Evolutionary conservation across 1,140 invertebrate genomes (phyloP).

Genomic region (Drosophila sproati): DNA sequence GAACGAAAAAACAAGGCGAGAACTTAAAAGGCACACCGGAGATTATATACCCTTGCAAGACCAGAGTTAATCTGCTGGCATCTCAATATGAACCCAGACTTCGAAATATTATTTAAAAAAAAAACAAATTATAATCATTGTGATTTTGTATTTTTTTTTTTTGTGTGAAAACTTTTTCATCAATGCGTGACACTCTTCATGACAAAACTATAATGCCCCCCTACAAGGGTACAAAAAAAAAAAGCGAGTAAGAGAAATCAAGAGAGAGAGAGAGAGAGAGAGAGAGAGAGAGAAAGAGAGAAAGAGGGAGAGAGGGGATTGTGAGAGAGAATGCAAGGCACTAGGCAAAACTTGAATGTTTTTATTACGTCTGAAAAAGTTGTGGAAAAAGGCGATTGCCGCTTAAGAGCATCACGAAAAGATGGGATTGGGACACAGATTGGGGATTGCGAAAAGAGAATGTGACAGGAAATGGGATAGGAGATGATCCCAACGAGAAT

Average conservation of each 20-base stretch:
- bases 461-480: not conserved
- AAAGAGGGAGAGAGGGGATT: not conserved
- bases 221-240: too few species aligned
- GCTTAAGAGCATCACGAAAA: conserved; percentile 67
- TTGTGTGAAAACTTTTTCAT: too few species aligned
- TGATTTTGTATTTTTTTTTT: not conserved
- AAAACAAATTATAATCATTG: conserved; percentile 16
- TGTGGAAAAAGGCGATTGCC: conserved; percentile 79
- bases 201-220: too few species aligned
- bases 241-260: not conserved
- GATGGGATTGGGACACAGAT: conserved; percentile 1
- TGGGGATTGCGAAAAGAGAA: not conserved
- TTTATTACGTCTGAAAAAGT: conserved; percentile 79
- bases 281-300: conserved; percentile 25
- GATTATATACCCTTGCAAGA: too few species aligned
- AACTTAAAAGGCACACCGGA: conserved; percentile 5
- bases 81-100: too few species aligned
- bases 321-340: conserved; percentile 2
- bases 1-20: conserved; percentile 42
- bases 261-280: not conserved
- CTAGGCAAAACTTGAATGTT: conserved; percentile 76
- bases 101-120: too few species aligned
- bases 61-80: too few species aligned
- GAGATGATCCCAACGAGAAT: conserved; percentile 15
- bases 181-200: too few species aligned